phyloP scores from a whole-genome alignment of 2,113 vertebrate genomes.

The Nibea albiflora region DNA sequence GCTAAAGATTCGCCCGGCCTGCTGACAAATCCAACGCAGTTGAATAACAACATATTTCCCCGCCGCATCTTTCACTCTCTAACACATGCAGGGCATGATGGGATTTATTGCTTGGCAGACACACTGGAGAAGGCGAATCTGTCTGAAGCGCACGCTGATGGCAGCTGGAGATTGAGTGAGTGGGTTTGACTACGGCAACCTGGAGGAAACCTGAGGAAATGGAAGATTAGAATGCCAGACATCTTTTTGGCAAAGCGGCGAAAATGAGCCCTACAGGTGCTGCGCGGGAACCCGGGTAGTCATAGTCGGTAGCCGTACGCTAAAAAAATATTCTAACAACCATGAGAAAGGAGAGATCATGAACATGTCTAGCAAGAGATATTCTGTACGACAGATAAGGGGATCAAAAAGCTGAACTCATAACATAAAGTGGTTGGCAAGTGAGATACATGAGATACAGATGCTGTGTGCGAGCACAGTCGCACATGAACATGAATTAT shows the following conservation, averaged over 20 bases:
- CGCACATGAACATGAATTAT: neutral
- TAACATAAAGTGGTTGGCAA: neutral
- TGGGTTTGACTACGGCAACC: conserved; percentile 34
- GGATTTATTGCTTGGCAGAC: conserved; percentile 66
- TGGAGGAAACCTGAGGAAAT: conserved; percentile 21
- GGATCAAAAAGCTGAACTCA: neutral
- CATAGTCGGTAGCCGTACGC: neutral
- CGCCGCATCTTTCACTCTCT: conserved; percentile 41
- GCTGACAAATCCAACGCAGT: conserved; percentile 59
- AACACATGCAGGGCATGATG: conserved; percentile 58
- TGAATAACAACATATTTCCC: conserved; percentile 58
- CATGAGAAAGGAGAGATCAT: neutral
- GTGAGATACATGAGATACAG: neutral
- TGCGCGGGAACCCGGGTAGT: neutral
- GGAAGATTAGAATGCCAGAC: conserved; percentile 29
- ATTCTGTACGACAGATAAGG: neutral
- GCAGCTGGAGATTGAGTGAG: conserved; percentile 20
- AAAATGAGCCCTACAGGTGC: neutral
- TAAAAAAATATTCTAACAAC: neutral
- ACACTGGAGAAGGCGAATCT: conserved; percentile 39
- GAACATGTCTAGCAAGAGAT: neutral
- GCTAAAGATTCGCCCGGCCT: conserved; percentile 37
- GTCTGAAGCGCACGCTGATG: conserved; percentile 36
- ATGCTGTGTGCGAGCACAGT: neutral
- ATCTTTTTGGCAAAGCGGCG: conserved; percentile 12